These are phyloP conservation scores for Redunca redunca DNA, from an alignment of 2,113 vertebrate genomes.

Conservation along the genomic window DNA sequence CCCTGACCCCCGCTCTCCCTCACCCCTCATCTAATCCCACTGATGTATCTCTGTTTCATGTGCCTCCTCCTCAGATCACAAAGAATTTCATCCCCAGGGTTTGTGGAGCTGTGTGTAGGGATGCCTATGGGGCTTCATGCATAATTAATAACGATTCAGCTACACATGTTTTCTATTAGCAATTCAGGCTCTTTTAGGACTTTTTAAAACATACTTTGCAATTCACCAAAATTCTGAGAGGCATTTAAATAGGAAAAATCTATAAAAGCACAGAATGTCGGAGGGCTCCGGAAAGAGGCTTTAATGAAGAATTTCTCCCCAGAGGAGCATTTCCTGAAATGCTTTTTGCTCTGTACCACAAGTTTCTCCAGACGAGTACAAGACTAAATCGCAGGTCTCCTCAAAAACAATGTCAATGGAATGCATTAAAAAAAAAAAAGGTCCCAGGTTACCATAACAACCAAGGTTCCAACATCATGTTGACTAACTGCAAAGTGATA, in stretches of 20 bases:
- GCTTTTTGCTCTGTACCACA: conserved; percentile 39
- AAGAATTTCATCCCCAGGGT: not conserved
- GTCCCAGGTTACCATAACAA: conserved; percentile 80
- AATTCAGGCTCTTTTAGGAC: conserved; percentile 62
- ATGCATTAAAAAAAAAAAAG: not conserved
- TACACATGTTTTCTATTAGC: conserved; percentile 67
- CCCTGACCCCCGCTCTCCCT: not conserved
- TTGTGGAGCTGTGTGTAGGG: not conserved
- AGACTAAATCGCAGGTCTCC: conserved; percentile 48
- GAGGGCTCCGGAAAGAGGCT: conserved; percentile 46
- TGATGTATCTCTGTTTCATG: not conserved
- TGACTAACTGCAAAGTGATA: conserved; percentile 75
- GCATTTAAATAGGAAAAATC: conserved; percentile 69
- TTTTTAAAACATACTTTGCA: conserved; percentile 66
- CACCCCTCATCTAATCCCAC: not conserved
- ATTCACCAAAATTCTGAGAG: conserved; percentile 64
- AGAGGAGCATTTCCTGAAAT: conserved; percentile 50
- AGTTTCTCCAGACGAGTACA: conserved; percentile 63
- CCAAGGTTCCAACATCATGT: conserved; percentile 71
- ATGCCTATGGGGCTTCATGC: conserved; percentile 30
- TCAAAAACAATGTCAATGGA: conserved; percentile 44
- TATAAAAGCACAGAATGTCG: conserved; percentile 56
- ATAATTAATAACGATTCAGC: conserved; percentile 66
- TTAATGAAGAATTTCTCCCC: conserved; percentile 60
- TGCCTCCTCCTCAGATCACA: not conserved